Evolutionary conservation across 1,140 invertebrate genomes (phyloP), one percentile per base, ranked within the genome.

Genomic region (Piezodorus guildinii): DNA sequence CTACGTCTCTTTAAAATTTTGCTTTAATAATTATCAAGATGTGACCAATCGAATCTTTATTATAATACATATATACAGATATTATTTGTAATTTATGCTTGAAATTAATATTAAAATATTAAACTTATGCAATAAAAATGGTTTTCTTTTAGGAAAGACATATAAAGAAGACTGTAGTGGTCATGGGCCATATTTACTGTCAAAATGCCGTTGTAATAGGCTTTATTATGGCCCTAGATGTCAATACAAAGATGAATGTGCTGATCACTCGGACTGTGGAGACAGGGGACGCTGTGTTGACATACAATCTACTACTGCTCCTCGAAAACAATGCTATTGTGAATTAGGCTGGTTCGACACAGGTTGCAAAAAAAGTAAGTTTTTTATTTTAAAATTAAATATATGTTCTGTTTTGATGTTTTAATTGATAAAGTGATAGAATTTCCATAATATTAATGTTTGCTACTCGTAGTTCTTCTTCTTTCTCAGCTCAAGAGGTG

Each of bases 241-340:
- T 74, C 88, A 95, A 76, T 91, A 87, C 73, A 77, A 81, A 62
- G 88, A 93, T 70, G 90, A 92, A 72, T 96, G 94, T 73, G 73
- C 80, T 14, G 83, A 85, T 49, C 83, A 94, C 72, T 77, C 75
- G 1, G 91, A 96, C 71, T 96, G 94, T 72, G 88, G 88, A 14
- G 81, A 83, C 63, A 83, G 87, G 66, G 93, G 93, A 44, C 82
- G 85, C 66, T 96, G 94, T 72, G 77, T 92, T 15, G 84, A 92
- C 72, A 77, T 88, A 15, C 80, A 84, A 43, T 82, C 89, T 0
- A 91, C 88, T 0, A 85, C 85, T 10, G 78, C 87, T 23, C 92
- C 93, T 0, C 83, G 81, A 27, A 85, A 83, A 68, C 87, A 90
- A 69, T 97, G 94, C 73, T 96, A 90, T 74, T 97, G 93, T 72